Evolutionary conservation across 2,888 invertebrate genomes (phyloP), one percentile per base, ranked within the genome.

Genomic region (Perizoma affinitatum): DNA sequence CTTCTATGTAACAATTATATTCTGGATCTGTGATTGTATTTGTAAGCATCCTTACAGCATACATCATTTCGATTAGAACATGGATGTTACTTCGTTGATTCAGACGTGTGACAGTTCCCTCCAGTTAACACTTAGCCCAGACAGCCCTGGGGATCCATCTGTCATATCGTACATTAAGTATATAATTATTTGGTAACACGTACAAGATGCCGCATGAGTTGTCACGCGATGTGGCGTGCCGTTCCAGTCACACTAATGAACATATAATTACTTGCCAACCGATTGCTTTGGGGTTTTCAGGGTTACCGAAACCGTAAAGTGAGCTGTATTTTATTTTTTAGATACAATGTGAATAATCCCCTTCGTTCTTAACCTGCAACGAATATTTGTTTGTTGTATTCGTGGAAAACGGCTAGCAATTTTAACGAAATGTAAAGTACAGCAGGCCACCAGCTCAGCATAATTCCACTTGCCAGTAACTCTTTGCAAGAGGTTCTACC

Each of bases 151-250:
- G 54, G 58, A 63, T 56, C 61, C 71, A 70, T 75, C 72, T 74
- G 71, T 78, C 76, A 75, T 74, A 78, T 79, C 70, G 63, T 60
- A 62, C 69, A 67, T 64, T 71, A 72, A 72, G 73, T 77, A 75
- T 72, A 80, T 75, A 82, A 82, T 82, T 78, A 83, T 82, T 80
- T 69, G 74, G 80, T 76, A 78, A 76, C 80, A 78, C 76, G 76
- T 78, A 74, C 72, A 71, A 61, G 72, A 70, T 76, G 68, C 72
- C 68, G 62, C 71, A 70, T 68, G 60, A 67, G 67, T 66, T 73
- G 81, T 78, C 88, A 90, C 87, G 88, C 88, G 79, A 88, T 76
- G 79, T 88, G 71, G 84, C 89, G 87, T 88, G 88, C 73, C 79
- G 75, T 75, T 76, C 73, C 73, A 72, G 78, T 77, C 79, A 75